Evolutionary conservation across 2,888 invertebrate genomes (phyloP).

Genomic region (Microchrysa polita): DNA sequence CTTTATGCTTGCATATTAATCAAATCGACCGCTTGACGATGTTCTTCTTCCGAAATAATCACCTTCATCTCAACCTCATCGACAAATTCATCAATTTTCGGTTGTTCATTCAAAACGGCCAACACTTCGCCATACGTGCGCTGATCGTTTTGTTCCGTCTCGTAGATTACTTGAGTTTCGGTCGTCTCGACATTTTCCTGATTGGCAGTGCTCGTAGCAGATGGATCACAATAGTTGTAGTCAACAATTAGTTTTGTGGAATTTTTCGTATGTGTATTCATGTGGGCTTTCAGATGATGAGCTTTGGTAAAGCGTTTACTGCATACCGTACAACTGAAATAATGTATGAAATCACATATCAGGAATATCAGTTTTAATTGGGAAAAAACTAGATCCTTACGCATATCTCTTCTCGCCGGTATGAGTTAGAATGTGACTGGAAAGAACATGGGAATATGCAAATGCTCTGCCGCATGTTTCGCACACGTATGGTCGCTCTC

Average conservation of each 20-base stretch:
- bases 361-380: too few relatives aligned
- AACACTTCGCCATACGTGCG: constrained; percentile 46
- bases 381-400: too few relatives aligned
- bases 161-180: not conserved
- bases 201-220: not conserved
- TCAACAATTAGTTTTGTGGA: constrained; percentile 13
- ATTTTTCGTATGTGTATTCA: constrained; percentile 52
- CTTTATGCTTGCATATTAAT: constrained; percentile 36
- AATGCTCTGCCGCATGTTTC: constrained; percentile 62
- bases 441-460: constrained; percentile 63
- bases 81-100: constrained; percentile 43
- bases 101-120: constrained; percentile 45
- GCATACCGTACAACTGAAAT: constrained; percentile 58
- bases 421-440: constrained; percentile 63
- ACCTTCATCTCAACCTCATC: constrained; percentile 31
- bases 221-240: not conserved
- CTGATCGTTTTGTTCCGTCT: constrained; percentile 11
- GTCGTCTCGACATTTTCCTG: not conserved
- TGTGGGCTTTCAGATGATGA: constrained; percentile 62
- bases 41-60: constrained; percentile 38
- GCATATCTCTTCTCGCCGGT: constrained; percentile 56
- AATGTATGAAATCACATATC: not conserved
- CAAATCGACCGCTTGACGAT: constrained; percentile 38
- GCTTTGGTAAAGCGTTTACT: constrained; percentile 60
- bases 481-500: constrained; percentile 62